Conservation (phyloP, 2,113 vertebrate species). For the Melierax canorus region DNA sequence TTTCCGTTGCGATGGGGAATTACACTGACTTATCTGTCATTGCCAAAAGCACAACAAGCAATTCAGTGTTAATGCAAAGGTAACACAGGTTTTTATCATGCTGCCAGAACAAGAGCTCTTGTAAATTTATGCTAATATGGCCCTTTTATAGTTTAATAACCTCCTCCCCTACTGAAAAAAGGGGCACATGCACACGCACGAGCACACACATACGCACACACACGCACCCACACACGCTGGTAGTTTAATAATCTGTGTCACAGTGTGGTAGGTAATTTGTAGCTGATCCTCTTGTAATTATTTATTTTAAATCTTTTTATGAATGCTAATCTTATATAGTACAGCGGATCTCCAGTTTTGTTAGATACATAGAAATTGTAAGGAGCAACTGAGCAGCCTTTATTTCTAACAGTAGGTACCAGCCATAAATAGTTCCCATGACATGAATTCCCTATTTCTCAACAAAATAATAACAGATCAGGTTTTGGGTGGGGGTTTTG, state of each 20-base stretch:
- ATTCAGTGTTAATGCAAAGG: constrained; percentile 88
- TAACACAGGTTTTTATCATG: constrained; percentile 91
- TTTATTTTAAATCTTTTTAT: constrained; percentile 88
- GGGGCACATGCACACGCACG: constrained; percentile 14
- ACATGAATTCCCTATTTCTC: constrained; percentile 61
- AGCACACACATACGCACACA: constrained; percentile 1
- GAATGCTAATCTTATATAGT: constrained; percentile 79
- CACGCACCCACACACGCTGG: not conserved
- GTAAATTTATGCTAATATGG: constrained; percentile 95
- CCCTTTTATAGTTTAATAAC: constrained; percentile 87
- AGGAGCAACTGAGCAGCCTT: not conserved
- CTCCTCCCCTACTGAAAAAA: constrained; percentile 69
- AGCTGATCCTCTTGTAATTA: constrained; percentile 90
- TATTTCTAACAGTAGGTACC: not conserved
- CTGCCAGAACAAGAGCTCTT: constrained; percentile 81
- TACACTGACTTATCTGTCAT: constrained; percentile 96
- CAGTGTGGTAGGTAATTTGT: constrained; percentile 85
- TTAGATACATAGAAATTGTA: constrained; percentile 49
- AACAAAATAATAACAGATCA: not conserved
- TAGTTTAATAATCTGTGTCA: constrained; percentile 86
- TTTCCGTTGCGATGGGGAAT: constrained; percentile 89
- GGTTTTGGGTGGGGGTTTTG: not conserved
- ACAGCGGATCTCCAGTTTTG: constrained; percentile 67
- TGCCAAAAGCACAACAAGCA: constrained; percentile 95
- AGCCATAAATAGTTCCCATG: not conserved